phyloP scores from a whole-genome alignment of 2,888 invertebrate genomes.

The Stenodema calcarata region DNA sequence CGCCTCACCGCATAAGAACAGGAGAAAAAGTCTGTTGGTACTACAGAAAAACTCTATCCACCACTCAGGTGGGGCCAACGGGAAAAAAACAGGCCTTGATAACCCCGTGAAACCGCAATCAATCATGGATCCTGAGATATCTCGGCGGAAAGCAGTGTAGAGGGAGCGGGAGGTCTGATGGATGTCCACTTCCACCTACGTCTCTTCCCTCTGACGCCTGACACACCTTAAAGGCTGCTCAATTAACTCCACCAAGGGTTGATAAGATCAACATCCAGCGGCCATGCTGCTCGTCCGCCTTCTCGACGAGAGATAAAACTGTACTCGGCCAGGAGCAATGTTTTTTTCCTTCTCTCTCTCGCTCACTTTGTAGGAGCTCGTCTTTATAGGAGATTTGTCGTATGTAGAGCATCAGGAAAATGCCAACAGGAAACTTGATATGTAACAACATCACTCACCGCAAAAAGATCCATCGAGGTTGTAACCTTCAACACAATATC shows the following conservation, averaged over 20 bases:
- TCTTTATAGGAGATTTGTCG: too few species aligned
- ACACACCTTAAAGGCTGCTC: constrained; percentile 32
- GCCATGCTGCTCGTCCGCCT: not conserved
- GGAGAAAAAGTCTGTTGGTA: not conserved
- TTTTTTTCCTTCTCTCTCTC: not conserved
- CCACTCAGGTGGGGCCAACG: not conserved
- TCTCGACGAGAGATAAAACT: not conserved
- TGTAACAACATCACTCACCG: too few species aligned
- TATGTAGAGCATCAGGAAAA: too few species aligned
- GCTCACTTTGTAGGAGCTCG: too few species aligned
- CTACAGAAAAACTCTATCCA: not conserved
- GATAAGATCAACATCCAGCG: constrained; percentile 16
- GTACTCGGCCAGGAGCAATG: not conserved
- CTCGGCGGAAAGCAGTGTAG: not conserved
- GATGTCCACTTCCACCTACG: constrained; percentile 27
- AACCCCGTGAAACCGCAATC: constrained; percentile 32
- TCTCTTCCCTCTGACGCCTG: not conserved
- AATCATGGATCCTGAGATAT: constrained; percentile 25
- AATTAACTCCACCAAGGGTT: constrained; percentile 7
- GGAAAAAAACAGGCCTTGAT: not conserved
- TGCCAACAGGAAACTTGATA: too few species aligned
- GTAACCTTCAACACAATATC: too few species aligned
- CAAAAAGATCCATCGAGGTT: too few species aligned
- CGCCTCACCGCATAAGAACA: not conserved
- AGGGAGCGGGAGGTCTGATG: not conserved